These are phyloP conservation scores for Daboia siamensis DNA, from an alignment of 2,113 vertebrate genomes.

Conservation along the genomic window DNA sequence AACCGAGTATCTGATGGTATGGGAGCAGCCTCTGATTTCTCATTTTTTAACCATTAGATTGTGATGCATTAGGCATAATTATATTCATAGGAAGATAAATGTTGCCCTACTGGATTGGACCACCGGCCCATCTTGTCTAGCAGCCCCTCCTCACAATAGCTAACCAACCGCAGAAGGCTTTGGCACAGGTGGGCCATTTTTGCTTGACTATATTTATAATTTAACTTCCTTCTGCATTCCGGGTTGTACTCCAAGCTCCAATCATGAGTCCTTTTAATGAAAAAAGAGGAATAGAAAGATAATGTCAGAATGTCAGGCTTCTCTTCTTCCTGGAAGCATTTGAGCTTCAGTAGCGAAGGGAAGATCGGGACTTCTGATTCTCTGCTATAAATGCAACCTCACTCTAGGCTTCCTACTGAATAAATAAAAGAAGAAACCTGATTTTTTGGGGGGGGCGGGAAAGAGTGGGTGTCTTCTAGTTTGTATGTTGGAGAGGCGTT, in stretches of 20 bases:
- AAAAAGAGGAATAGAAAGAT: neutral
- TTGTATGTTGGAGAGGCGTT: slow-evolving; percentile 18
- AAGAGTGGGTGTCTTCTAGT: slow-evolving; percentile 22
- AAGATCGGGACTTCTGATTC: slow-evolving; percentile 4
- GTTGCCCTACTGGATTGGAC: neutral
- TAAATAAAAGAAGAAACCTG: neutral
- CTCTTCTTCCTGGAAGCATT: neutral
- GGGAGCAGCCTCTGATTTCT: neutral
- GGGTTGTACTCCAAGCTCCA: neutral
- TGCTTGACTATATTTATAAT: neutral
- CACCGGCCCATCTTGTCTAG: neutral
- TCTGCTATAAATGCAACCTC: neutral
- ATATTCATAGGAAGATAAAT: neutral
- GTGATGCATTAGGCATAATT: neutral
- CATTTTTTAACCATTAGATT: neutral
- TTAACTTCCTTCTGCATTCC: neutral
- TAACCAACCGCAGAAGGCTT: neutral
- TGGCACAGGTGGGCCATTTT: neutral
- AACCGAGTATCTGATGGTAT: neutral
- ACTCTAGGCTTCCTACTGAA: neutral
- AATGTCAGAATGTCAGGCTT: neutral
- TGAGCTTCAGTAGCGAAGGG: neutral
- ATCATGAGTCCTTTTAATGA: neutral
- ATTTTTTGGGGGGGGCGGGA: neutral
- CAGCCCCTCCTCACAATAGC: neutral